phyloP scores from a whole-genome alignment of 2,888 invertebrate species.

The Conomelus anceps region DNA sequence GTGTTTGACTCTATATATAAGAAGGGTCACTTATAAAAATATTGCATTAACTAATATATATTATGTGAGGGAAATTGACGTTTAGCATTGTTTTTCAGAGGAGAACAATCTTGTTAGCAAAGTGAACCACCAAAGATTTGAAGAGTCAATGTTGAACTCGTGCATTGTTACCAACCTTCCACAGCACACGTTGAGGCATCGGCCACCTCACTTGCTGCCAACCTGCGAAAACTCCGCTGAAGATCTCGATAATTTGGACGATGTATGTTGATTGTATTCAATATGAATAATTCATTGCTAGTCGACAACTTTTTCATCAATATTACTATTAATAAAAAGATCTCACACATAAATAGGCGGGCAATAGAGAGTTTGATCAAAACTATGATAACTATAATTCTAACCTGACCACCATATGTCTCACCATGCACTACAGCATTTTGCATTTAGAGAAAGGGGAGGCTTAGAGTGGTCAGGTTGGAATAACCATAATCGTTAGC shows the following conservation, averaged over 20 bases:
- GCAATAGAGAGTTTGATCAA: no score
- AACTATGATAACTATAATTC: no score
- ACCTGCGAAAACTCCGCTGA: conserved; percentile 73
- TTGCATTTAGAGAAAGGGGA: no score
- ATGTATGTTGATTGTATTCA: conserved; percentile 53
- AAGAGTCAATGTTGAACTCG: conserved; percentile 22
- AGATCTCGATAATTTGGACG: conserved; percentile 86
- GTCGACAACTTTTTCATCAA: no score
- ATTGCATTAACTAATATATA: not conserved
- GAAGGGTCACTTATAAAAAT: no score
- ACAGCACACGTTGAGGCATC: conserved; percentile 60
- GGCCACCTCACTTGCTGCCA: conserved; percentile 70
- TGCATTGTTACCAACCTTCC: conserved; percentile 39
- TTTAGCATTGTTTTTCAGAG: conserved; percentile 1
- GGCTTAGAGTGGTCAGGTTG: no score
- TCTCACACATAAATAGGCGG: not conserved
- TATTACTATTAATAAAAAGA: not conserved
- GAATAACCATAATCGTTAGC: no score
- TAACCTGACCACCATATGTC: no score
- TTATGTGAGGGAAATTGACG: not conserved
- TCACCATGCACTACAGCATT: no score
- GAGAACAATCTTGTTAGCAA: conserved; percentile 4
- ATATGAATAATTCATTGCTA: no score
- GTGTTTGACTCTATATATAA: no score
- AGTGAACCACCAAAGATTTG: conserved; percentile 6